Percentiles rank a stretch among this genome's conserved stretches.
These are phyloP conservation scores for Calephelis virginiensis DNA, from an alignment of 1,140 invertebrate species.

Conservation along the genomic window DNA sequence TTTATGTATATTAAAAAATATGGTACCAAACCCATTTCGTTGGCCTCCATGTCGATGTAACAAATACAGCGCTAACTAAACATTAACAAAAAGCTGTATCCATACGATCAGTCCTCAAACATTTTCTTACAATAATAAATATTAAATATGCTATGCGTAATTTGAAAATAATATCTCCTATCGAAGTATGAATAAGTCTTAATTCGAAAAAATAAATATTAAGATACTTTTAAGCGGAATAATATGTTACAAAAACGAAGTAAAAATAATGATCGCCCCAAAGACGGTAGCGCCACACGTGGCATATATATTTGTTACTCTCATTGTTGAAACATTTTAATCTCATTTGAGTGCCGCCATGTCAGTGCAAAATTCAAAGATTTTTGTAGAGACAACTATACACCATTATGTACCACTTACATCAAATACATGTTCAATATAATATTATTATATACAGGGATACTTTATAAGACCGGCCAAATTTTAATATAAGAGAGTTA, in stretches of 20 bases:
- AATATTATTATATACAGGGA: too few species aligned
- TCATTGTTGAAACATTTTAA: neutral
- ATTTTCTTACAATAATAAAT: constrained; percentile 36
- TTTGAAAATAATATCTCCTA: constrained; percentile 50
- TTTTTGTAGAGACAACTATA: constrained; percentile 41
- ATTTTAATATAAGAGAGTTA: too few species aligned
- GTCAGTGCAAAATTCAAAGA: too few species aligned
- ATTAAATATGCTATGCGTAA: constrained; percentile 47
- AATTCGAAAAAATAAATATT: constrained; percentile 68
- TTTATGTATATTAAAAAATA: constrained; percentile 18
- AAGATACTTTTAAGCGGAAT: constrained; percentile 69
- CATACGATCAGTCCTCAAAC: constrained; percentile 7
- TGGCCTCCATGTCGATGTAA: constrained; percentile 17
- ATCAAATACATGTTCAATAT: constrained; percentile 37
- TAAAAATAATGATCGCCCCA: constrained; percentile 36
- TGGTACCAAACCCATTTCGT: constrained; percentile 20
- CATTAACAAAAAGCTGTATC: constrained; percentile 18
- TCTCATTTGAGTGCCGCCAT: too few species aligned
- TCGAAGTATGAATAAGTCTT: constrained; percentile 52
- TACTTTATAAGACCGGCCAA: too few species aligned
- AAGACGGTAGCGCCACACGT: constrained; percentile 25
- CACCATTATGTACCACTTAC: constrained; percentile 51
- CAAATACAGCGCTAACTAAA: constrained; percentile 16
- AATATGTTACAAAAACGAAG: constrained; percentile 60
- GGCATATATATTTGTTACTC: neutral